Percentiles rank a stretch among this genome's conserved stretches.
These are phyloP conservation scores for Cepaea nemoralis DNA, from an alignment of 1,140 invertebrate genomes.

Conservation along the genomic window DNA sequence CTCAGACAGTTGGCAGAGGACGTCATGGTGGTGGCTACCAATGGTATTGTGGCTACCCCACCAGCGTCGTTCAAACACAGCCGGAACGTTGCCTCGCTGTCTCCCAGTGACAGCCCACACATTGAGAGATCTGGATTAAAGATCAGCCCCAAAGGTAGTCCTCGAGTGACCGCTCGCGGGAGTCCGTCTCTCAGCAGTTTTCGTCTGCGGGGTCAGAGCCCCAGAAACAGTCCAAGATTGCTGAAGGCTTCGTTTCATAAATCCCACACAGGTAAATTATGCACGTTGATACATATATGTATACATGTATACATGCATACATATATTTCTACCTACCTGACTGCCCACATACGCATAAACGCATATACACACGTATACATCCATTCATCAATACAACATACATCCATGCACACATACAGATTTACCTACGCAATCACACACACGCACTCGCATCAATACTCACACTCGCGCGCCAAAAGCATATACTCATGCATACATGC, in stretches of 20 bases:
- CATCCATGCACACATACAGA: too few species aligned
- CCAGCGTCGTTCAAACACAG: not conserved
- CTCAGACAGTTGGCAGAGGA: slow-evolving; percentile 25
- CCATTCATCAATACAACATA: too few species aligned
- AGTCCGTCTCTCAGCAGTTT: slow-evolving; percentile 27
- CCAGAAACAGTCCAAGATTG: slow-evolving; percentile 26
- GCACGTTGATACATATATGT: not conserved
- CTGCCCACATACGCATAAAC: too few species aligned
- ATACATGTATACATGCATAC: not conserved
- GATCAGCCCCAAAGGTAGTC: slow-evolving; percentile 25
- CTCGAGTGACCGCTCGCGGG: not conserved
- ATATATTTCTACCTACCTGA: not conserved
- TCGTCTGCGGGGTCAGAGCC: not conserved
- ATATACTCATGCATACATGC: too few species aligned
- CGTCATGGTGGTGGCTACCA: slow-evolving; percentile 30
- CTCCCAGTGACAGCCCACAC: not conserved
- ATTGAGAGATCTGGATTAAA: not conserved
- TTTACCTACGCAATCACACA: too few species aligned
- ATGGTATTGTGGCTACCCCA: slow-evolving; percentile 25
- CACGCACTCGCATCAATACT: too few species aligned
- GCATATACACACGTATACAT: too few species aligned
- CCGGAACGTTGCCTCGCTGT: not conserved
- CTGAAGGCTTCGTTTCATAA: slow-evolving; percentile 25
- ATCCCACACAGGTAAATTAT: slow-evolving; percentile 22
- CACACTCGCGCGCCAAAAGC: too few species aligned